phyloP scores from a whole-genome alignment of 2,888 invertebrate genomes.

The Epinotia ramella region DNA sequence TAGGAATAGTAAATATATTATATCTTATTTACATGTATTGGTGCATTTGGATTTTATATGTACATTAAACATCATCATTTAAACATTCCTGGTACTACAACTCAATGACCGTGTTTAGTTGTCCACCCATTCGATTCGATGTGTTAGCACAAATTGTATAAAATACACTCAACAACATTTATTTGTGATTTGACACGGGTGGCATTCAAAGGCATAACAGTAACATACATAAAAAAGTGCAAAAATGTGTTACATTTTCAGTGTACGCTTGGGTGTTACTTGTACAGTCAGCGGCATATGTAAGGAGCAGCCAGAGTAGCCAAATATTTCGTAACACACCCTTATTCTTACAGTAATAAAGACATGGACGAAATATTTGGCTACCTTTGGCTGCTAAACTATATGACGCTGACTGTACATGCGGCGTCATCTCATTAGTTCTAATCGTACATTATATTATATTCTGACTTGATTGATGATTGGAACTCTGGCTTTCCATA shows the following conservation, averaged over 20 bases:
- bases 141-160: background rate
- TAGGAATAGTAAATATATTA: background rate
- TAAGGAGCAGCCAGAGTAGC: no score
- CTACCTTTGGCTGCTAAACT: no score
- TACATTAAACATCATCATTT: background rate
- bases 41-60: background rate
- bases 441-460: background rate
- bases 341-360: no score
- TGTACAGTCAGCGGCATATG: no score
- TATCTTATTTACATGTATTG: background rate
- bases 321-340: no score
- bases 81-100: background rate
- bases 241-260: background rate
- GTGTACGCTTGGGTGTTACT: background rate
- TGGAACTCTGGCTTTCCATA: background rate
- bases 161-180: background rate
- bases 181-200: background rate
- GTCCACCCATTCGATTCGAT: no score
- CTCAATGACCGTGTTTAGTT: background rate
- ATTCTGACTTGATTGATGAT: slow-evolving; percentile 13
- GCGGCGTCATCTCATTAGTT: background rate
- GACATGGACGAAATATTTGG: no score
- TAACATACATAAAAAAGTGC: background rate
- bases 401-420: no score
- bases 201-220: background rate